Evolutionary conservation across 2,797 vertebrate species (phyloP).

Genomic region (Zalophus californianus): DNA sequence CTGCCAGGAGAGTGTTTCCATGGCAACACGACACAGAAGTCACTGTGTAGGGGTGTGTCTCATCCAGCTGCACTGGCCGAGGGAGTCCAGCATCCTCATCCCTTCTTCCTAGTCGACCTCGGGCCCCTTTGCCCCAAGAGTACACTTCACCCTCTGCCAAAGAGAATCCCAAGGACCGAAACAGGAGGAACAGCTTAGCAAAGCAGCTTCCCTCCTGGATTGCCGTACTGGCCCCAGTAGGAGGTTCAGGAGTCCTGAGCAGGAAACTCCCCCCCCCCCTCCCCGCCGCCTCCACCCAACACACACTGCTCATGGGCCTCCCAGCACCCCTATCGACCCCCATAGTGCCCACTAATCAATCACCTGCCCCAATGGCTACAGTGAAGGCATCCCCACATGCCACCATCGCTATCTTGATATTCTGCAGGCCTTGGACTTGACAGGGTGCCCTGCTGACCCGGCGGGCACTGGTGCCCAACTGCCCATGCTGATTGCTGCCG

Average conservation of each 20-base stretch:
- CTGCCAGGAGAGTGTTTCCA: slow-evolving; percentile 97
- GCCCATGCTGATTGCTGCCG: slow-evolving; percentile 99
- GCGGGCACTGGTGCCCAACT: slow-evolving; percentile 93
- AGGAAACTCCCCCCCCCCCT: too few species aligned
- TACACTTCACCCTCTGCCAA: slow-evolving; percentile 95
- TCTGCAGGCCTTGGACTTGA: slow-evolving; percentile 92
- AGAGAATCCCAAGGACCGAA: slow-evolving; percentile 29
- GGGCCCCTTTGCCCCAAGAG: slow-evolving; percentile 98
- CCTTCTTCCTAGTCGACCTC: slow-evolving; percentile 96
- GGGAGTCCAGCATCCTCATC: slow-evolving; percentile 95
- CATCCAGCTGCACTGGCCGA: slow-evolving; percentile 93
- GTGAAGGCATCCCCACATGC: slow-evolving; percentile 99
- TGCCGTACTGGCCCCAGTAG: neutral
- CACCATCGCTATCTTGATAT: slow-evolving; percentile 90
- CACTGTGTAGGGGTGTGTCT: slow-evolving; percentile 94
- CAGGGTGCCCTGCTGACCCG: slow-evolving; percentile 93
- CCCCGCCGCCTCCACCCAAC: too few species aligned
- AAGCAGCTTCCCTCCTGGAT: too few species aligned
- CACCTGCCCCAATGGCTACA: slow-evolving; percentile 95
- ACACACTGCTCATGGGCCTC: neutral
- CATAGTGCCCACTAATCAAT: slow-evolving; percentile 85
- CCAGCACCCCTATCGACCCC: fast-evolving
- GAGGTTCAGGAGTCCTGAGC: neutral
- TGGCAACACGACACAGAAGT: slow-evolving; percentile 98
- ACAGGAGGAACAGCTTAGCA: neutral